Conservation (phyloP, 1,140 invertebrate genomes). For the Drosophila obscura region DNA sequence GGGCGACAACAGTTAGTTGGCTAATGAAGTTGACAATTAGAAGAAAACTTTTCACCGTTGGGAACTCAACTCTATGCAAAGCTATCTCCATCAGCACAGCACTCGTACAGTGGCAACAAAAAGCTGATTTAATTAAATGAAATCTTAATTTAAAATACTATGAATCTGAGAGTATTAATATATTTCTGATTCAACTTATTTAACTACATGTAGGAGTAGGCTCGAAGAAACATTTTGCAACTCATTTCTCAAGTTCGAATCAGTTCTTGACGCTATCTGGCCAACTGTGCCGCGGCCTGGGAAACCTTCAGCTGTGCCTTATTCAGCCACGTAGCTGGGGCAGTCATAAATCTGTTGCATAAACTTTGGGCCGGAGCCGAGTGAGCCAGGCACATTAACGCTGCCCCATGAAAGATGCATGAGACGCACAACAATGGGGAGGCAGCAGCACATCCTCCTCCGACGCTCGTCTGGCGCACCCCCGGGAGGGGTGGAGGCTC, state of each 20-base stretch:
- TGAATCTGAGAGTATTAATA: no score
- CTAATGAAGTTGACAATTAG: conserved; percentile 59
- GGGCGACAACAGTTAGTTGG: conserved; percentile 18
- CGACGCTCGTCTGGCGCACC: no score
- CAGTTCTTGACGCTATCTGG: neutral
- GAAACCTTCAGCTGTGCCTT: conserved; percentile 56
- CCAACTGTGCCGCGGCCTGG: conserved; percentile 30
- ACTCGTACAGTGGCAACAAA: no score
- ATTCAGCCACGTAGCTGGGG: conserved; percentile 61
- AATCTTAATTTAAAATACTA: no score
- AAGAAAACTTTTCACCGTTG: conserved; percentile 38
- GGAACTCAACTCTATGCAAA: neutral
- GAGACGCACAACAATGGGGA: conserved; percentile 49
- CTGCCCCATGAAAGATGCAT: conserved; percentile 72
- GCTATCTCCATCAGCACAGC: conserved; percentile 16
- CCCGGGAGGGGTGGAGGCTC: conserved; percentile 3
- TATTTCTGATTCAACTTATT: no score
- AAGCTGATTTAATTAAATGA: no score
- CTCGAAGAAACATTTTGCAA: no score
- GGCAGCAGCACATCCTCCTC: neutral
- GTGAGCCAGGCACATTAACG: conserved; percentile 56
- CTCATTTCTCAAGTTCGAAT: no score
- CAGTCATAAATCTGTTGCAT: conserved; percentile 77
- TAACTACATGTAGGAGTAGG: no score
- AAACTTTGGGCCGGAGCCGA: conserved; percentile 50